phyloP scores from a whole-genome alignment of 1,140 invertebrate species.

The Popillia japonica region DNA sequence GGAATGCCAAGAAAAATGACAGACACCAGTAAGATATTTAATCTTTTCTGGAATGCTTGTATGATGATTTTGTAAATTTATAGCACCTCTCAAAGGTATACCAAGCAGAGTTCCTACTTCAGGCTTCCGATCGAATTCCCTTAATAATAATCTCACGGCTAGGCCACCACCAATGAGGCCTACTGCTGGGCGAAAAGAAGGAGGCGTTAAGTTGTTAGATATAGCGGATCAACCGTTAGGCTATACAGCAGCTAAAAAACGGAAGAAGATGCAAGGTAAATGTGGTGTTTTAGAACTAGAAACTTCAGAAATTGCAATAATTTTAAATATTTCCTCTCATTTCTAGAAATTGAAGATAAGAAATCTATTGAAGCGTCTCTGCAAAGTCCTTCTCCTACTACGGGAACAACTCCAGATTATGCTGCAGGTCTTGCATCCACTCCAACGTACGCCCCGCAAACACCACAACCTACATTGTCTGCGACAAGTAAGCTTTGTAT shows the following conservation, averaged over 20 bases:
- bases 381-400: conserved; percentile 59
- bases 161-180: conserved; percentile 63
- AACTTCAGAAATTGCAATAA: too few relatives aligned
- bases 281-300: too few relatives aligned
- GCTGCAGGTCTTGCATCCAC: conserved; percentile 65
- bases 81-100: conserved; percentile 90
- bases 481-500: conserved; percentile 47
- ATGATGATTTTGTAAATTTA: conserved; percentile 42
- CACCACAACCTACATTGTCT: conserved; percentile 53
- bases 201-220: conserved; percentile 91
- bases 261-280: conserved; percentile 69
- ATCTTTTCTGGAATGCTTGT: background rate
- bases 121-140: conserved; percentile 69
- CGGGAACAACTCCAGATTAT: conserved; percentile 61
- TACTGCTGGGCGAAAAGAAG: conserved; percentile 78
- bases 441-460: conserved; percentile 59
- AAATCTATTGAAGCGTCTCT: conserved; percentile 70
- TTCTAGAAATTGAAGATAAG: conserved; percentile 86
- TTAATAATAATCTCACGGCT: conserved; percentile 61
- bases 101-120: conserved; percentile 79
- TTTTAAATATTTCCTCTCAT: too few relatives aligned
- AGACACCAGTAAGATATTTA: conserved; percentile 88
- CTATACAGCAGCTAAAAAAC: conserved; percentile 66
- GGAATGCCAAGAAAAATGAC: conserved; percentile 97
- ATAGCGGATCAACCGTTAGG: conserved; percentile 90